Base-by-base conservation (phyloP, 1,140 invertebrate genomes). In the Drosophila nebulosa region DNA sequence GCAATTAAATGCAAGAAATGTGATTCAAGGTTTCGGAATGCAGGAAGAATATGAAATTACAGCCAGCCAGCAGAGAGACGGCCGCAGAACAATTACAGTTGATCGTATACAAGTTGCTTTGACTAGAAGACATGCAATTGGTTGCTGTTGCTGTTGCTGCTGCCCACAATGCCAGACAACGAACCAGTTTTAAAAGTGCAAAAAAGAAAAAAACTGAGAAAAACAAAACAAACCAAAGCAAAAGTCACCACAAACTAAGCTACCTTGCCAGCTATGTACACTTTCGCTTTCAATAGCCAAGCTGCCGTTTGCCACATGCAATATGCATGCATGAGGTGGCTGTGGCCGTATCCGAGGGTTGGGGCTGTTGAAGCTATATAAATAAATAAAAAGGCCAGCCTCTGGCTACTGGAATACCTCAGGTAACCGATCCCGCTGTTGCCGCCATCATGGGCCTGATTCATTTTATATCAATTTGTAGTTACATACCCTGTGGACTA, bases 21-120 rank as follows among this genome's bases (percentile, higher is more conserved):
- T 90, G 89, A 90, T 90, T 90, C 89, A 90, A 90, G 89, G 89
- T 89, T 90, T 90, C 89, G 89, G 89, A 90, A 90, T 90, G 89
- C 89, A 90, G 89, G 89, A 90, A 90, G 89, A 90, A 78, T 90
- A 90, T 90, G 72, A 83, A 90, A 90, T 90, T 90, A 88, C 88
- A 74, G 53, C 14, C 59, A 30, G 27, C 7, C 27, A 64, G 71
- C 50, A 50, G 16, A 46, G 39, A 46, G 18, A 46, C 61, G 50
- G 67, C 71, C 12, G 62, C 74, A 85, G 83, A 88, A 85, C 83
- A 86, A 81, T 88, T 86, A 88, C 83, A 71, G 69, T 74, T 72
- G 83, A 9, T n/a, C 39, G 16, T 21, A 46, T 32, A 18, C 39
- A 7, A 36, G 14, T 59, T 36, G 57, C 57, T 61, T 52, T 56